These are phyloP conservation scores for Calvadosia cruxmelitensis DNA, from an alignment of 30 jellyfish, hydroid and myxozoan genomes.

Conservation along the genomic window DNA sequence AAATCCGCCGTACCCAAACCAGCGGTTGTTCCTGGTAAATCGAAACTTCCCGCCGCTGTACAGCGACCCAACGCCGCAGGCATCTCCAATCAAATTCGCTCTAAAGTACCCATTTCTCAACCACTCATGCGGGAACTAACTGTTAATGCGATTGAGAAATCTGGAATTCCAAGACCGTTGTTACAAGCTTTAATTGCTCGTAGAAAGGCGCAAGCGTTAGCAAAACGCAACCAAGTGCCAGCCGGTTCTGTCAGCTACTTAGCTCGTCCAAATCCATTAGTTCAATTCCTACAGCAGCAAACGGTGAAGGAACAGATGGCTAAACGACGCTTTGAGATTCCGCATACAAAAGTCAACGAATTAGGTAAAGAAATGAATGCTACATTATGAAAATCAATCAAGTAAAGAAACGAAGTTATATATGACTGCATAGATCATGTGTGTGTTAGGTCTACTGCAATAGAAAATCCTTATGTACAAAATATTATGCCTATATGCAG, in stretches of 20 bases:
- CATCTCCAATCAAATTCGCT: not conserved
- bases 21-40: not conserved
- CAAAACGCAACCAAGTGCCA: not conserved
- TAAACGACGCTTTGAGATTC: not conserved
- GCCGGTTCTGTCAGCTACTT: not conserved
- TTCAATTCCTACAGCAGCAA: not conserved
- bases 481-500: too few species aligned
- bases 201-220: not conserved
- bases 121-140: conserved; percentile 26
- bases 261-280: not conserved
- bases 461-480: too few species aligned
- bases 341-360: not conserved
- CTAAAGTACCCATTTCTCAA: not conserved
- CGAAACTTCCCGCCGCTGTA: not conserved
- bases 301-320: not conserved
- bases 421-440: too few species aligned
- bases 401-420: too few species aligned
- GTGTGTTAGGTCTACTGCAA: too few species aligned
- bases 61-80: not conserved
- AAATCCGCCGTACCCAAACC: not conserved
- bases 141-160: conserved; percentile 77
- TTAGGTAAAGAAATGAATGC: too few species aligned
- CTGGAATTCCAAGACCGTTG: conserved; percentile 80
- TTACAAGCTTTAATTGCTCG: not conserved
- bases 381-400: too few species aligned